A percentile compares a stretch with the other conserved stretches of the same genome.
These are phyloP conservation scores for Macrophya annulata DNA, from an alignment of 2,888 invertebrate genomes.

Conservation along the genomic window DNA sequence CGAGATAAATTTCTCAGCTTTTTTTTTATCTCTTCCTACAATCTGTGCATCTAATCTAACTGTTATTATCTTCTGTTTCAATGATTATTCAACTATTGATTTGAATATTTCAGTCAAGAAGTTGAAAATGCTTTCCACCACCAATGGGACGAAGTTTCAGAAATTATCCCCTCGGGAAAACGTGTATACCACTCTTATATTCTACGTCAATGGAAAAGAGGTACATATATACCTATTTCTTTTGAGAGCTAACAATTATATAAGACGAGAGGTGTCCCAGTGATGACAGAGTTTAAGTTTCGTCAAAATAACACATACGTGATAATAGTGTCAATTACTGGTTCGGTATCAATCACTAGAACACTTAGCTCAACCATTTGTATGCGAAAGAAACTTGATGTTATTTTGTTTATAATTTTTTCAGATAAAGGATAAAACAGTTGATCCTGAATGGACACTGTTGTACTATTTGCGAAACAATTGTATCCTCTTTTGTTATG, in stretches of 20 bases:
- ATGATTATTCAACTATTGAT: neutral
- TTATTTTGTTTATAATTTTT: slow-evolving; percentile 62
- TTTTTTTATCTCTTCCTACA: neutral
- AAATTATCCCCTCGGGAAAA: slow-evolving; percentile 50
- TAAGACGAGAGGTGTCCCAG: neutral
- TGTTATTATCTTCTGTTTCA: neutral
- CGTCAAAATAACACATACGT: neutral
- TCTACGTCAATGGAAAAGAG: slow-evolving; percentile 85
- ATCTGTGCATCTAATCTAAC: neutral
- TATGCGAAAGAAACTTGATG: neutral
- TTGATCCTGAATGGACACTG: slow-evolving; percentile 93
- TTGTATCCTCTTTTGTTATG: slow-evolving; percentile 80
- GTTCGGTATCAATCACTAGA: neutral
- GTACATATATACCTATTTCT: slow-evolving; percentile 73
- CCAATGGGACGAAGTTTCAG: slow-evolving; percentile 11
- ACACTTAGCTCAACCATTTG: slow-evolving; percentile 2
- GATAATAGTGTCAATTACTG: slow-evolving; percentile 7
- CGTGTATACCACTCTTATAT: slow-evolving; percentile 77
- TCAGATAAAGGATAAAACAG: slow-evolving; percentile 87
- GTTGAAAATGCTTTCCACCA: slow-evolving; percentile 17
- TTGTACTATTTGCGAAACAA: slow-evolving; percentile 91
- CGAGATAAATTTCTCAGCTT: neutral
- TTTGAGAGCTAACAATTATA: neutral
- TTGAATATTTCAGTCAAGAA: slow-evolving; percentile 8
- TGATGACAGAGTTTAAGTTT: neutral